These are phyloP conservation scores for Dugesia japonica DNA, from an alignment of 2,888 invertebrate species.

Conservation along the genomic window DNA sequence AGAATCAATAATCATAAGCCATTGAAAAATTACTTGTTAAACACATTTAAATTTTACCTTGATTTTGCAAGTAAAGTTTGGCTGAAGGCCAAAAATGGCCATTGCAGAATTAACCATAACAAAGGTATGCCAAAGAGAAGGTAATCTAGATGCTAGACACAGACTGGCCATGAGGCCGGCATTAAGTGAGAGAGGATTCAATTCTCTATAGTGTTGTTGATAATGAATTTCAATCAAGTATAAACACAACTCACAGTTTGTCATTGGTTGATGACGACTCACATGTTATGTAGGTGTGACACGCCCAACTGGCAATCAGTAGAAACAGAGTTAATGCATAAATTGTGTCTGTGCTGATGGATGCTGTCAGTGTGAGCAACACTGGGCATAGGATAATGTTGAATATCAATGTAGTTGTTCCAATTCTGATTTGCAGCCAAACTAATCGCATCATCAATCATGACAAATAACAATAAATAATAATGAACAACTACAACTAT, in stretches of 20 bases:
- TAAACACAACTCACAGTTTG: not conserved
- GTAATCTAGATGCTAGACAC: constrained; percentile 75
- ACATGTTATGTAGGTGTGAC: not conserved
- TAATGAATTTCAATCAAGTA: not conserved
- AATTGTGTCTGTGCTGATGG: constrained; percentile 89
- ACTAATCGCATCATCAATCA: not conserved
- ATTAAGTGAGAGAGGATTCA: constrained; percentile 75
- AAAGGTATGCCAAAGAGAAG: constrained; percentile 64
- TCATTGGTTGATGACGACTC: not conserved
- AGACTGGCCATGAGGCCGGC: constrained; percentile 84
- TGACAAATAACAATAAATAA: too few species aligned
- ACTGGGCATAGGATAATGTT: constrained; percentile 68
- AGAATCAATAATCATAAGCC: too few species aligned
- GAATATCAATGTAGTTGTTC: not conserved
- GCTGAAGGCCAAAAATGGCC: constrained; percentile 71
- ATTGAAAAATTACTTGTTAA: too few species aligned
- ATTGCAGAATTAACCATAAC: constrained; percentile 73
- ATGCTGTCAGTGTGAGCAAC: constrained; percentile 78
- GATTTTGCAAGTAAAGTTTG: constrained; percentile 44
- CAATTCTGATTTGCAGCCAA: constrained; percentile 1
- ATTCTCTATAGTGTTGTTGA: constrained; percentile 55
- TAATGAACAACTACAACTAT: too few species aligned
- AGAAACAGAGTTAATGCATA: constrained; percentile 53
- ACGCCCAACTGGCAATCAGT: constrained; percentile 21
- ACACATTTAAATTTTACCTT: not conserved